Base-by-base conservation (phyloP, 2,888 invertebrate species). In the Kuschelorhynchus macadamiae region DNA sequence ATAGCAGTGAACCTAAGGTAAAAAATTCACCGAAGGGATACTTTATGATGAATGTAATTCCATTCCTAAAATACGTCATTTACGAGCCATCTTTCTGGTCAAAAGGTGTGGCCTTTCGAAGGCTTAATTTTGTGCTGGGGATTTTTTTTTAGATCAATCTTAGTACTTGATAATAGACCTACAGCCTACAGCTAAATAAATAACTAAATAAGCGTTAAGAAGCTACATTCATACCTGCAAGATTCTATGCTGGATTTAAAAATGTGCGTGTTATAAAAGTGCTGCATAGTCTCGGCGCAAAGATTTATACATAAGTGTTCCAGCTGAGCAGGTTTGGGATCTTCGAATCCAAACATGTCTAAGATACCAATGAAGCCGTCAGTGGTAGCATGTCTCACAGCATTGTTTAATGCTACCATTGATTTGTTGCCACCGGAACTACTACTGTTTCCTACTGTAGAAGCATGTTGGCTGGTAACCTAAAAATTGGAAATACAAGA, bases 341-440 rank as follows among this genome's bases (percentile, higher is more conserved):
- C 95, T 85, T 97, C 96, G 85, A 97, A 97, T 3, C 97, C 97
- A 85, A 97, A 97, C 96, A 97, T 96, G 83, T 97, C 97, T 61
- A 97, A 86, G 79, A 97, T 96, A 42, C 96, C 96, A 74, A 97
- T 96, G 84, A 96, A 96, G 8, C 96, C 96, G 83, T 96, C 96
- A 0, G 96, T 96, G 32, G 95, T 96, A 32, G 95, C 95, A 85
- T 95, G 95, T 47, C 95, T 87, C 61, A 96, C 95, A 0, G 96
- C 96, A 83, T 95, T 95, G 84, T 96, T 95, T 56, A 96, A 86
- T 2, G 93, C 95, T 9, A 94, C 92, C 95, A 96, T 95, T 16
- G 94, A 94, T 81, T 94, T 93, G 73, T 94, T 94, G 47, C 95
- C 94, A 12, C 93, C 91, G 69, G 90, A 89, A 7, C 85, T 86